phyloP scores from a whole-genome alignment of 1,140 invertebrate species.

The Glomeris maerens region DNA sequence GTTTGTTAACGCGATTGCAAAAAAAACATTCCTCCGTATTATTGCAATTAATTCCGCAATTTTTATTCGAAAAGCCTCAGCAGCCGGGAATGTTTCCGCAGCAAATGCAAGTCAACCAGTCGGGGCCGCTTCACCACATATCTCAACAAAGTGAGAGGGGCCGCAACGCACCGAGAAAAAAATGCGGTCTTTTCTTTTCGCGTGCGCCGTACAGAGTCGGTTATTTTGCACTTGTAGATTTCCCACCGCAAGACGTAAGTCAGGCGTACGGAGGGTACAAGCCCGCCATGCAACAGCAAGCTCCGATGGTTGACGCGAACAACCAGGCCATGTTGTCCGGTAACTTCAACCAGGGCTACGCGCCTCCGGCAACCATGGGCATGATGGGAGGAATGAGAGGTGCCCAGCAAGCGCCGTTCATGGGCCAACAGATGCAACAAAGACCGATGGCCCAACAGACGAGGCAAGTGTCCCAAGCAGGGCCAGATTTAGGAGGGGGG shows the following conservation, averaged over 20 bases:
- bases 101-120: conserved; percentile 23
- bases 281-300: conserved; percentile 18
- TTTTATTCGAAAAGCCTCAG: conserved; percentile 17
- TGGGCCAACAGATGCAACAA: conserved; percentile 16
- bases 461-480: not conserved
- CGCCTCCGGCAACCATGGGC: conserved; percentile 10
- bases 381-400: conserved; percentile 16
- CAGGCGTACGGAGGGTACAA: conserved; percentile 14
- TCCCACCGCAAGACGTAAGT: not conserved
- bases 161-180: not conserved
- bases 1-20: conserved; percentile 1
- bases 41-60: conserved; percentile 5
- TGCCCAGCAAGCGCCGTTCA: conserved; percentile 13
- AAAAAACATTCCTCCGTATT: conserved; percentile 9
- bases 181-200: conserved; percentile 18
- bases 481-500: not conserved
- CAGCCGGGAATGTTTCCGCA: conserved; percentile 32
- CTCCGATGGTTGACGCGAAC: conserved; percentile 15
- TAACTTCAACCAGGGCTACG: conserved; percentile 17
- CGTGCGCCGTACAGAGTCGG: conserved; percentile 20
- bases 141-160: conserved; percentile 23
- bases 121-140: conserved; percentile 39
- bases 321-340: conserved; percentile 12
- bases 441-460: not conserved
- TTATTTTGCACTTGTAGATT: conserved; percentile 7